phyloP scores from a whole-genome alignment of 1,140 invertebrate species.

The Drosophila baimaii region DNA sequence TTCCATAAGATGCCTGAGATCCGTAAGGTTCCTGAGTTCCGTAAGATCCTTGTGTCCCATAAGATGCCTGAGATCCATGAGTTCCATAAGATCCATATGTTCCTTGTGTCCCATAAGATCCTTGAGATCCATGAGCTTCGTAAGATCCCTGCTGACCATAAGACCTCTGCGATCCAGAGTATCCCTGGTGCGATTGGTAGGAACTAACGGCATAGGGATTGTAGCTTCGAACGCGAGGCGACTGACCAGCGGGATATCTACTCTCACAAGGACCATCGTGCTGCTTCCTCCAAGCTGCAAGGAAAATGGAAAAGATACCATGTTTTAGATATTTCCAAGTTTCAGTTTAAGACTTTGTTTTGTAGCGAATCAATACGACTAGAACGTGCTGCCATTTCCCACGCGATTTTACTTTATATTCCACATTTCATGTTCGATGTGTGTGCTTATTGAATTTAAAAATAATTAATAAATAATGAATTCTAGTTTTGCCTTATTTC shows the following conservation, averaged over 20 bases:
- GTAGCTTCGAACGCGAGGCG: constrained; percentile 15
- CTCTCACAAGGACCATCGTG: constrained; percentile 32
- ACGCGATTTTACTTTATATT: neutral
- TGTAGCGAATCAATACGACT: neutral
- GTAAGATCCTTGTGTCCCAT: neutral
- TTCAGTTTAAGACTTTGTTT: no score
- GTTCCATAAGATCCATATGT: neutral
- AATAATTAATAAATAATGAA: neutral
- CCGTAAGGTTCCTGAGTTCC: neutral
- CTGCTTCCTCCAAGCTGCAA: constrained; percentile 27
- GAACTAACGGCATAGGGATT: constrained; percentile 31
- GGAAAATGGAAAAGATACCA: neutral
- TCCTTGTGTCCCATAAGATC: neutral
- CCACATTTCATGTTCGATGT: neutral
- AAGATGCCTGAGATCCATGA: neutral
- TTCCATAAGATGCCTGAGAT: neutral
- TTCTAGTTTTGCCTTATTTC: neutral
- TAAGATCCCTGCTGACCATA: neutral
- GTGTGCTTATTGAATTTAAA: neutral
- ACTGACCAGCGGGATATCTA: constrained; percentile 27
- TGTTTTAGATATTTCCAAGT: neutral
- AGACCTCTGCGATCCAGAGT: neutral
- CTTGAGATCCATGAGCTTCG: constrained; percentile 1
- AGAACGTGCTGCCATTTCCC: neutral
- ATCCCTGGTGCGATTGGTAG: neutral